phyloP scores from a whole-genome alignment of 2,888 invertebrate species.

The Lampropteryx suffumata region DNA sequence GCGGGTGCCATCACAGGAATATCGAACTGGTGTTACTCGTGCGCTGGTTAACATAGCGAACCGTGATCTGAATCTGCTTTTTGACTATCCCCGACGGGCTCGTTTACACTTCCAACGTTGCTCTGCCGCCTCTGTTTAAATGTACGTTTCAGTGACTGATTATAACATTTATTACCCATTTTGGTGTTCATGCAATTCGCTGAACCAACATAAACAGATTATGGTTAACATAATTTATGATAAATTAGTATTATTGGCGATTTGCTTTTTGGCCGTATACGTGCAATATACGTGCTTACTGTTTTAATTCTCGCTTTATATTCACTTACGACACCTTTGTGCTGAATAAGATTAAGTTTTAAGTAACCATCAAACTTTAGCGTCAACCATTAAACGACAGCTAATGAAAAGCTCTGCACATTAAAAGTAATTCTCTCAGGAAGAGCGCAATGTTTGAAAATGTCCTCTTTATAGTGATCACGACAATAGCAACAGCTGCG shows the following conservation, averaged over 20 bases:
- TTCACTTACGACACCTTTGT: conserved; percentile 9
- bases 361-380: conserved; percentile 25
- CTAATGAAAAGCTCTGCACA: conserved; percentile 39
- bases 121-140: conserved; percentile 24
- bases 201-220: conserved; percentile 22
- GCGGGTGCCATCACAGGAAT: conserved; percentile 72
- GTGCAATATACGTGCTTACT: conserved; percentile 21
- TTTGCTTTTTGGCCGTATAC: conserved; percentile 4
- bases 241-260: conserved; percentile 18
- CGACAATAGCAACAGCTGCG: conserved; percentile 68
- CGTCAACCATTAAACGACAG: conserved; percentile 28
- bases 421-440: conserved; percentile 42
- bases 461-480: conserved; percentile 54
- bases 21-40: conserved; percentile 75
- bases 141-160: conserved; percentile 31
- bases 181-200: conserved; percentile 19
- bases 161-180: conserved; percentile 23
- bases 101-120: conserved; percentile 32
- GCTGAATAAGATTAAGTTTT: conserved; percentile 21
- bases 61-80: conserved; percentile 76
- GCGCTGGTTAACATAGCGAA: conserved; percentile 61
- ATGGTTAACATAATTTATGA: conserved; percentile 18
- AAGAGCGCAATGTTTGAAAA: conserved; percentile 49
- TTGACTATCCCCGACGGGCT: conserved; percentile 44
- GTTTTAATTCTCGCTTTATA: conserved; percentile 13